phyloP scores from a whole-genome alignment of 2,888 invertebrate genomes.

The Scaeva pyrastri region DNA sequence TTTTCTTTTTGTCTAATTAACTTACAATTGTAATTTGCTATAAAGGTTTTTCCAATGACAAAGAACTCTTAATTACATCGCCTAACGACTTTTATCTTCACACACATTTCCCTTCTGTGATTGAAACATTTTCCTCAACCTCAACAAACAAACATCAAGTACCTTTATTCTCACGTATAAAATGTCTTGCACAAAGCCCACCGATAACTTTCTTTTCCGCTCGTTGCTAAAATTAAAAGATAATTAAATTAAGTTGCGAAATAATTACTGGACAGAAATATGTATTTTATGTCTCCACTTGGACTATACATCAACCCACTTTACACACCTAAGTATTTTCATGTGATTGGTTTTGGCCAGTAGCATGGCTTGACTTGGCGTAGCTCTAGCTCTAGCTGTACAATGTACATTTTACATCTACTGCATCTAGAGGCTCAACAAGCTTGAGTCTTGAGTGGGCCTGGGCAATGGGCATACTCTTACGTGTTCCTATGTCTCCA shows the following conservation, averaged over 20 bases:
- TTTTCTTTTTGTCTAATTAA: no score
- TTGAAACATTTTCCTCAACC: not conserved
- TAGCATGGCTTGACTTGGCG: no score
- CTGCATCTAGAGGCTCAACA: no score
- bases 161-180: slow-evolving; percentile 4
- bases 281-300: slow-evolving; percentile 22
- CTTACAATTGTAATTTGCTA: not conserved
- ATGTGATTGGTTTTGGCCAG: slow-evolving; percentile 1
- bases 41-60: slow-evolving; percentile 15
- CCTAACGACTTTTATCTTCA: not conserved
- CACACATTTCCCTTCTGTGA: not conserved
- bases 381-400: not conserved
- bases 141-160: not conserved
- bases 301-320: slow-evolving; percentile 16
- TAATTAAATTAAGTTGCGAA: slow-evolving; percentile 13
- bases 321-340: slow-evolving; percentile 25
- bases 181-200: not conserved
- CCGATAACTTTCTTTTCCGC: slow-evolving; percentile 17
- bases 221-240: slow-evolving; percentile 6
- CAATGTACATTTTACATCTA: no score
- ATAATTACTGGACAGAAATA: slow-evolving; percentile 33
- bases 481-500: not conserved
- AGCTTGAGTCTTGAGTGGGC: slow-evolving; percentile 16
- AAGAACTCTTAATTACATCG: not conserved
- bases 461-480: not conserved